Percentiles rank a stretch among this genome's conserved stretches.
These are phyloP conservation scores for Conger conger DNA, from an alignment of 2,113 vertebrate genomes.

Conservation along the genomic window DNA sequence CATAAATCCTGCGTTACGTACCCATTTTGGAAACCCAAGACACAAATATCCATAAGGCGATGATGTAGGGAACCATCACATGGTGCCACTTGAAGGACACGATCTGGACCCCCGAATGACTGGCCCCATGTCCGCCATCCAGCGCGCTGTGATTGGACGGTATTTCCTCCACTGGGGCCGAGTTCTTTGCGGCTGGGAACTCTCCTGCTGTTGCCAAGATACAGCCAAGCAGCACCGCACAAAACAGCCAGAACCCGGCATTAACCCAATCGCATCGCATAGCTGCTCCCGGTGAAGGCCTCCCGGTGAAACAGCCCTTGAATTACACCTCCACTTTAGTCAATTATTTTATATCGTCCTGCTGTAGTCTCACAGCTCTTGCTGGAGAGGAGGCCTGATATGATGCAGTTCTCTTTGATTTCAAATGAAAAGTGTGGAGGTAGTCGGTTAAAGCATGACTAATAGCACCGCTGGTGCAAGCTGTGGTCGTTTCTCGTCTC, in stretches of 20 bases:
- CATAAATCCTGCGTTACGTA: conserved; percentile 55
- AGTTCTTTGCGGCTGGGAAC: not conserved
- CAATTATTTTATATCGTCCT: not conserved
- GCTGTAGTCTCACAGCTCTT: too few relatives aligned
- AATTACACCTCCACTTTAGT: too few relatives aligned
- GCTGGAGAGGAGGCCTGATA: too few relatives aligned
- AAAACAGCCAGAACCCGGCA: conserved; percentile 31
- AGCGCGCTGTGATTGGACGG: conserved; percentile 1
- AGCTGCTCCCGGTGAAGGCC: not conserved
- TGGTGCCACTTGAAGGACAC: conserved; percentile 84
- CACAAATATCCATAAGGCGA: conserved; percentile 84
- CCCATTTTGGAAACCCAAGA: conserved; percentile 84
- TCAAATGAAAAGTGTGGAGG: not conserved
- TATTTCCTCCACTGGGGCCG: not conserved
- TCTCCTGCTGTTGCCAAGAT: not conserved
- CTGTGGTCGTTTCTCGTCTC: not conserved
- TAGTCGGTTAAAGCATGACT: not conserved
- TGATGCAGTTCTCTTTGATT: not conserved
- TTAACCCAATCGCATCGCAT: conserved; percentile 40
- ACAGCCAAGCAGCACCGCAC: conserved; percentile 34
- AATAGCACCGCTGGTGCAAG: not conserved
- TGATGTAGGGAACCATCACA: conserved; percentile 77
- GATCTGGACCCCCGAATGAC: conserved; percentile 62
- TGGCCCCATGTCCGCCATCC: conserved; percentile 8
- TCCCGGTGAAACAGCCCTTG: not conserved